Base-by-base conservation (phyloP, 2,797 vertebrate genomes). In the Hoplostethus mediterraneus region DNA sequence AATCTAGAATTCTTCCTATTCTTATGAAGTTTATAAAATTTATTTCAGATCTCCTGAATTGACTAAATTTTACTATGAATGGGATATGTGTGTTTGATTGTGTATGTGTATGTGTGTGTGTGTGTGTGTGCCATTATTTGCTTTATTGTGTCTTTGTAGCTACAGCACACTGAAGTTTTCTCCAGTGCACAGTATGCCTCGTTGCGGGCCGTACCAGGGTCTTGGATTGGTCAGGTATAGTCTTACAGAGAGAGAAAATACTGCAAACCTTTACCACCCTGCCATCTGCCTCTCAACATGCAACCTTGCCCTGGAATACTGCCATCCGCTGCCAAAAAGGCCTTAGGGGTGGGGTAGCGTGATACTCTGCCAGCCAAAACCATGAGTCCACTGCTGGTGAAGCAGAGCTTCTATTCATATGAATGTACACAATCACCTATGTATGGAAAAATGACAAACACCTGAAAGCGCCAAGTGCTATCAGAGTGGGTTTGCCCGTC, bases 231-330 rank as follows among this genome's bases (percentile, higher is more conserved):
- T 83, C 83, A 86, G 81, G 83, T 90, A 71, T 63, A 81, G 65
- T 77, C 81, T 84, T 75, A 77, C 59, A 79, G 48, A 74, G 53
- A 75, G 42, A 53, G 63, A 75, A 77, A 84, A 83, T 58, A 71
- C 56, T 71, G 84, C 78, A 71, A 74, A 78, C 44, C 71, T 75
- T 78, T 63, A 73, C 59, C 81, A 82, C 61, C 75, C 78, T 79
- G 67, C 89, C 89, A 88, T 90, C 88, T 90, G 90, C 91, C 88
- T 84, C 87, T 48, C 86, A 60, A 83, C 86, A 86, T 87, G 88
- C 87, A 86, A 74, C 83, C 79, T 80, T 85, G 78, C 67, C 58
- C 86, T 89, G 85, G 82, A 87, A 70, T 52, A 65, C 73, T 77
- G 85, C 86, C 89, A 89, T 73, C 64, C 67, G 47, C 75, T 74